Base-by-base conservation (phyloP, 2,888 invertebrate genomes). In the Dione juno region DNA sequence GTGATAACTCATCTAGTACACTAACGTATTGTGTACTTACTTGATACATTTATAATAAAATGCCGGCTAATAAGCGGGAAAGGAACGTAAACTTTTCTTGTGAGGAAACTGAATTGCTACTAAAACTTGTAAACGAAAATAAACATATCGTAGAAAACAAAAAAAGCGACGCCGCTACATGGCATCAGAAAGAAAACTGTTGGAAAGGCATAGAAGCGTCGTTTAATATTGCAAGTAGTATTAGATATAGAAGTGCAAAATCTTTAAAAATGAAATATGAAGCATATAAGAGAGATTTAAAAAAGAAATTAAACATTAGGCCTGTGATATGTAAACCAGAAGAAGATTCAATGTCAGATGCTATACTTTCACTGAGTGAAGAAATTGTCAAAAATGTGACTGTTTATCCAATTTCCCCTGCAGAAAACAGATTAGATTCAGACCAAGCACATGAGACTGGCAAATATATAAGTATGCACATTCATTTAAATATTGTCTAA, bases 61-160 rank as follows among this genome's bases (percentile, higher is more conserved):
- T 50, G 50, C 16, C 19, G 16, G 16, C 16, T 41, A 59, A 43
- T 48, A 21, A 40, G 45, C 16, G 35, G 8, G 35, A 40, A 28
- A 61, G 52, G 16, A 61, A 37, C 21, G 3, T 59, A 14, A 65
- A 65, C 11, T 65, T 65, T 13, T 37, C 50, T 3, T 11, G 19
- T 5, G 64, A 52, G 13, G 52, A 65, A 16, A 16, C 19, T 0
- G 64, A 37, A 11, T 16, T 43, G n/a, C 40, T 57, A 0, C 21
- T 57, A 3, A 14, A 28, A 43, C 41, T 65, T 5, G 54, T 54
- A 35, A 35, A 54, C 14, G 35, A 21, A 13, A 58, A 45, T 28
- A 48, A 52, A 69, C 35, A 14, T 16, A 64, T 57, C 9, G 14
- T 64, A 28, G 48, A 69, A 13, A 69, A 69, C 28, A 64, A 28